Percentiles rank a stretch among this genome's conserved stretches.
phyloP scores from a whole-genome alignment of 2,797 vertebrate genomes.

The Toxotes lorentzi region DNA sequence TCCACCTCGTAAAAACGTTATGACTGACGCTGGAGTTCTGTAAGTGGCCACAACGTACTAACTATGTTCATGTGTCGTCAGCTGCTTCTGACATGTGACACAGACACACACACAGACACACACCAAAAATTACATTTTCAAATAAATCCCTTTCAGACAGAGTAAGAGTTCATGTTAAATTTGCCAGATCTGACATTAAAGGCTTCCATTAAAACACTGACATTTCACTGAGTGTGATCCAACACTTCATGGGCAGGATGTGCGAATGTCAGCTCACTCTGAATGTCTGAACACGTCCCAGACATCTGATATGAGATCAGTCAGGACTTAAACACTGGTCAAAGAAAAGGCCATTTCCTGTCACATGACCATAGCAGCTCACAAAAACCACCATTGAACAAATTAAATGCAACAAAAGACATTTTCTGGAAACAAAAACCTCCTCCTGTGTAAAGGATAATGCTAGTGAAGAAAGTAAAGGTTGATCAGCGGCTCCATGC shows the following conservation, averaged over 20 bases:
- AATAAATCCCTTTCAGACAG: conserved; percentile 35
- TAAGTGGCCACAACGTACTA: conserved; percentile 14
- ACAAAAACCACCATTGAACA: conserved; percentile 29
- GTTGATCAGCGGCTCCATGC: conserved; percentile 29
- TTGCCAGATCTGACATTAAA: conserved; percentile 69
- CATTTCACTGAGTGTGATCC: conserved; percentile 78
- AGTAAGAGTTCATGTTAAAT: conserved; percentile 53
- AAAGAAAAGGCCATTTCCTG: conserved; percentile 73
- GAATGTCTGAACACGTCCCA: conserved; percentile 57
- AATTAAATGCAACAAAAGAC: conserved; percentile 47
- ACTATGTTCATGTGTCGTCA: not conserved
- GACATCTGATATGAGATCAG: conserved; percentile 70
- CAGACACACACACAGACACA: not conserved
- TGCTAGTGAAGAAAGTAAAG: conserved; percentile 31
- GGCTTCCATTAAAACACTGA: conserved; percentile 78
- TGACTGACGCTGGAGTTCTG: conserved; percentile 36
- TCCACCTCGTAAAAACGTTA: conserved; percentile 43
- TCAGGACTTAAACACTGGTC: conserved; percentile 52
- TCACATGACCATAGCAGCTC: conserved; percentile 44
- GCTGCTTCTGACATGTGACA: conserved; percentile 11
- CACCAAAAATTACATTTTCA: conserved; percentile 27
- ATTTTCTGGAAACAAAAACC: conserved; percentile 50
- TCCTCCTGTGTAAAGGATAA: conserved; percentile 37
- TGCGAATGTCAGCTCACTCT: conserved; percentile 66
- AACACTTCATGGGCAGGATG: conserved; percentile 68